Base-by-base conservation (phyloP, 2,888 invertebrate species). In the Meganola albula region DNA sequence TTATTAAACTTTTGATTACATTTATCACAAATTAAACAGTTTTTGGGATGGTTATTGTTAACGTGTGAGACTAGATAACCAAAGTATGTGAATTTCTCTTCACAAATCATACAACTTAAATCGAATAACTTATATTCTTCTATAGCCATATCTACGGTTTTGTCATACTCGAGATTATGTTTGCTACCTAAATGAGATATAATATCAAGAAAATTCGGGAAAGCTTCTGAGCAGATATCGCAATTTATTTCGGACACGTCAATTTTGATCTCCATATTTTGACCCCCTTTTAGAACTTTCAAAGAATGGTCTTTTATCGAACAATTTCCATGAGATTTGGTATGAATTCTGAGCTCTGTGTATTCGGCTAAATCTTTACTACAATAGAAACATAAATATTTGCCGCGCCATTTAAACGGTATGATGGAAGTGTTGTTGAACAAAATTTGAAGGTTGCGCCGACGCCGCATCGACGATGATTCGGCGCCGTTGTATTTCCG, bases 321-420 rank as follows among this genome's bases (percentile, higher is more conserved):
- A 10, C 82, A 83, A 2, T 65, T 47, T 0, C 83, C 84, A 37
- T 85, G 84, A 0, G 67, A 66, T 37, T 73, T 74, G 0, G 83
- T 84, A 22, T 85, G 84, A 34, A 67, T 67, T 9, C 71, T 55
- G 1, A 85, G 39, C 21, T 82, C 80, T 0, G 58, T 34, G 37
- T 80, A 79, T 12, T 76, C 74, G 0, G 68, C 28, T 0, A 79
- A 48, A 32, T 79, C 67, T 63, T 79, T 75, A 36, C 84, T 83
- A 37, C 84, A 85, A 54, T 74, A 80, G 51, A 85, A 85, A 44
- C 84, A 85, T 0, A 83, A 55, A 36, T 85, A 85, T 53, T 75
- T 79, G 2, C 83, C 83, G n/a, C 84, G 65, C 82, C 84, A 85
- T 48, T 85, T 85, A 57, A 85, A 85, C 2, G 84, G 84, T 58